phyloP scores from a whole-genome alignment of 2,113 vertebrate species.

The Anser brachyrhynchus region DNA sequence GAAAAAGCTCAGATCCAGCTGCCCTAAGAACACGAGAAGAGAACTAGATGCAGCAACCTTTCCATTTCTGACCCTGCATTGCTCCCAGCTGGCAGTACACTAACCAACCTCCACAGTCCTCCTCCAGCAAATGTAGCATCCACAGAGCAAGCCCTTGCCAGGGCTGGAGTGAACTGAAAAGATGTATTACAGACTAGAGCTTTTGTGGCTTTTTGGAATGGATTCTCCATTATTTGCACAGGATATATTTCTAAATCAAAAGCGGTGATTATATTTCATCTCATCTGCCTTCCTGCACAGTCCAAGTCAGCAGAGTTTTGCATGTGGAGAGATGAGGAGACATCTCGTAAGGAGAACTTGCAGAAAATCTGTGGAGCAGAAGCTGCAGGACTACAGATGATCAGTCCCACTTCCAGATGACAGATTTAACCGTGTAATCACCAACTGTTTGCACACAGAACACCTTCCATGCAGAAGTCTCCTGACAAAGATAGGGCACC shows the following conservation, averaged over 20 bases:
- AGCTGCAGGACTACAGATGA: not conserved
- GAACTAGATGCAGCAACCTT: not conserved
- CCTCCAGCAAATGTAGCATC: not conserved
- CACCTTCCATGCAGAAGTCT: not conserved
- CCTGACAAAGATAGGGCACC: not conserved
- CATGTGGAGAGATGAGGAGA: not conserved
- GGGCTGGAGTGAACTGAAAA: not conserved
- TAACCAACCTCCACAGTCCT: not conserved
- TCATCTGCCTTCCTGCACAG: not conserved
- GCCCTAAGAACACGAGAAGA: not conserved
- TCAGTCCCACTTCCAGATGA: not conserved
- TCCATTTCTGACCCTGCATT: not conserved
- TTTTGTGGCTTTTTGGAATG: not conserved
- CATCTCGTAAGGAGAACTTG: not conserved
- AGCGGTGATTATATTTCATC: not conserved
- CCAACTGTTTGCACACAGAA: not conserved
- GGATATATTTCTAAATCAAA: not conserved
- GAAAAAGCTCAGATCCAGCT: not conserved
- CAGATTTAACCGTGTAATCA: not conserved
- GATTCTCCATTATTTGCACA: not conserved
- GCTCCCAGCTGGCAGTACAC: not conserved
- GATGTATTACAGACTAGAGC: not conserved
- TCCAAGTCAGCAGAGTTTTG: not conserved
- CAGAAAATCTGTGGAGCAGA: not conserved
- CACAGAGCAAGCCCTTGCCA: not conserved